Conservation (phyloP, 2,113 vertebrate genomes). For the Menura novaehollandiae region DNA sequence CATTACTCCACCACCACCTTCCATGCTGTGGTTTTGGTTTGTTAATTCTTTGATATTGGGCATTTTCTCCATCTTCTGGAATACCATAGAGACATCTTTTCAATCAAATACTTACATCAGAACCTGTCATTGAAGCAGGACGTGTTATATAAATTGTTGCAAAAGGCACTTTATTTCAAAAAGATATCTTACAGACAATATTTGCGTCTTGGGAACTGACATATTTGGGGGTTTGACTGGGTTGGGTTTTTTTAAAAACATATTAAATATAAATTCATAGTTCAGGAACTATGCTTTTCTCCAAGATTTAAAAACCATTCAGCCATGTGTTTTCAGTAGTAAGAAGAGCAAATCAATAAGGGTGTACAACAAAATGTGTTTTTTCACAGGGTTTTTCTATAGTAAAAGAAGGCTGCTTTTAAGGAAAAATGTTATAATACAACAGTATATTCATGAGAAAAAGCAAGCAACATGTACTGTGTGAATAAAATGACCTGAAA, state of each 20-base stretch:
- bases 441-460: background rate
- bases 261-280: background rate
- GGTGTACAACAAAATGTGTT: background rate
- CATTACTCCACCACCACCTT: background rate
- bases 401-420: background rate
- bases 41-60: background rate
- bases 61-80: background rate
- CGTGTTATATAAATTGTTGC: background rate
- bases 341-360: background rate
- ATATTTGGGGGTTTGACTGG: background rate
- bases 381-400: background rate
- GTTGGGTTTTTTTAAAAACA: background rate
- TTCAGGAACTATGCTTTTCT: background rate
- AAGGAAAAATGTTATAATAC: background rate
- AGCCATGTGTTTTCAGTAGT: background rate
- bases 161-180: background rate
- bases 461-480: background rate
- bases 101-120: background rate
- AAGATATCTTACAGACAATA: background rate
- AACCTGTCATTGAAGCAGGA: background rate
- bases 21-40: background rate
- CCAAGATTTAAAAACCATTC: background rate
- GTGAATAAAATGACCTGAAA: background rate
- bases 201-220: background rate
- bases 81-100: background rate